Evolutionary conservation across 2,797 vertebrate species (phyloP).

Genomic region (Enteromius treurensis): DNA sequence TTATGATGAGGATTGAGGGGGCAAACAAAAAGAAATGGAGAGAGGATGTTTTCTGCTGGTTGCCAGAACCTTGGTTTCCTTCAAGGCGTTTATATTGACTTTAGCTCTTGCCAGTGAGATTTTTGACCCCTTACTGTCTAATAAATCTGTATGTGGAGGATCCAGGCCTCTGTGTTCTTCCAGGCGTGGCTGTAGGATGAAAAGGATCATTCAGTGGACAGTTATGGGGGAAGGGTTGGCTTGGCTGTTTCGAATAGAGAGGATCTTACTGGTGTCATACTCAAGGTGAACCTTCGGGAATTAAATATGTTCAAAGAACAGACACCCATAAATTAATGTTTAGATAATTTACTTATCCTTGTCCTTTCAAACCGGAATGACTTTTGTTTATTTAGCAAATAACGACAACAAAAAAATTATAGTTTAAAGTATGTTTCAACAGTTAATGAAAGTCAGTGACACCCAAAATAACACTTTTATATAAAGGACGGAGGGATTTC

Average conservation of each 20-base stretch:
- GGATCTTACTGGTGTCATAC: slow-evolving; percentile 38
- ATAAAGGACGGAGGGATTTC: background rate
- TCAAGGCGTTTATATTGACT: slow-evolving; percentile 56
- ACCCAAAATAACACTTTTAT: background rate
- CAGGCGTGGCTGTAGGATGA: slow-evolving; percentile 66
- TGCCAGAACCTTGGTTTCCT: slow-evolving; percentile 25
- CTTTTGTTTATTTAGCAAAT: background rate
- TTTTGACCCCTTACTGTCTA: slow-evolving; percentile 63
- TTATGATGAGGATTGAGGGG: background rate
- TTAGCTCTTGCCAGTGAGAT: slow-evolving; percentile 58
- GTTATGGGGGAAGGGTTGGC: slow-evolving; percentile 51
- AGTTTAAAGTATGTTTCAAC: background rate
- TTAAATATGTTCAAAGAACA: slow-evolving; percentile 6
- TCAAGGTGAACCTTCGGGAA: slow-evolving; percentile 18
- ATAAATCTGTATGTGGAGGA: slow-evolving; percentile 70
- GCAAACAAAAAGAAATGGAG: slow-evolving; percentile 19
- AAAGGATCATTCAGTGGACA: slow-evolving; percentile 60
- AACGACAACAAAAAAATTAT: background rate
- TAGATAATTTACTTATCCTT: background rate
- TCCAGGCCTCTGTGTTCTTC: slow-evolving; percentile 49
- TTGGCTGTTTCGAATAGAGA: slow-evolving; percentile 59
- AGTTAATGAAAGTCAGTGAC: background rate
- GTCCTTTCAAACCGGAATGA: background rate
- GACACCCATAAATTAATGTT: background rate
- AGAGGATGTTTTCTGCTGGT: slow-evolving; percentile 19